Conservation (phyloP, 2,113 vertebrate species). For the Abramis brama region DNA sequence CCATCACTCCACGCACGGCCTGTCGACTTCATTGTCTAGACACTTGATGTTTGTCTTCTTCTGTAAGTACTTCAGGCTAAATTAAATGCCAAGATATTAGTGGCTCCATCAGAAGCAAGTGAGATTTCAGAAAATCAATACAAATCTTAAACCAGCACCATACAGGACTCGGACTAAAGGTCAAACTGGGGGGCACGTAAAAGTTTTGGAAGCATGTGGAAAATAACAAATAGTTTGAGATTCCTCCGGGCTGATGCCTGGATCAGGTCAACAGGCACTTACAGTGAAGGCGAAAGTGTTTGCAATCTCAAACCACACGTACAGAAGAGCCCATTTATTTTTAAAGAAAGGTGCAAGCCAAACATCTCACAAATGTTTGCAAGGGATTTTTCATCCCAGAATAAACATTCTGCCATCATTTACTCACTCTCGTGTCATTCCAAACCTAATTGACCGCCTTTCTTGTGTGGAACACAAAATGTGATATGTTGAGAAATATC, state of each 20-base stretch:
- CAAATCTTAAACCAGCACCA: not conserved
- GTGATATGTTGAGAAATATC: too few relatives aligned
- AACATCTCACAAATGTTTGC: not conserved
- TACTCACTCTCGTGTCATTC: not conserved
- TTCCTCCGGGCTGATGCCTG: slow-evolving; percentile 2
- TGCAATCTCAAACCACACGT: not conserved
- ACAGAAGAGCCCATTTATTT: not conserved
- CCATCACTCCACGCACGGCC: not conserved
- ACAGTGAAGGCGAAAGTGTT: not conserved
- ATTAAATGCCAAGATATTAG: slow-evolving; percentile 43
- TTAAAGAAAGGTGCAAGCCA: not conserved
- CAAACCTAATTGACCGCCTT: not conserved
- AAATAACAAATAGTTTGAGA: slow-evolving; percentile 23
- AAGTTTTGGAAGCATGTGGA: slow-evolving; percentile 19
- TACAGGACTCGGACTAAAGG: slow-evolving; percentile 11
- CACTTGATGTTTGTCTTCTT: slow-evolving; percentile 27
- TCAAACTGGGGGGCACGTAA: slow-evolving; percentile 7
- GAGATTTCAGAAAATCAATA: slow-evolving; percentile 40
- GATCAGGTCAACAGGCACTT: not conserved
- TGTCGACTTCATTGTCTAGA: slow-evolving; percentile 33
- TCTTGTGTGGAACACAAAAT: too few relatives aligned
- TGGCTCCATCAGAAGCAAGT: slow-evolving; percentile 12
- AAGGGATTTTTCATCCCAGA: not conserved
- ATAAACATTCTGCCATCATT: not conserved
- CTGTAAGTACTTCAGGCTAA: slow-evolving; percentile 30